phyloP scores from a whole-genome alignment of 2,113 vertebrate species.

The Eonycteris spelaea region DNA sequence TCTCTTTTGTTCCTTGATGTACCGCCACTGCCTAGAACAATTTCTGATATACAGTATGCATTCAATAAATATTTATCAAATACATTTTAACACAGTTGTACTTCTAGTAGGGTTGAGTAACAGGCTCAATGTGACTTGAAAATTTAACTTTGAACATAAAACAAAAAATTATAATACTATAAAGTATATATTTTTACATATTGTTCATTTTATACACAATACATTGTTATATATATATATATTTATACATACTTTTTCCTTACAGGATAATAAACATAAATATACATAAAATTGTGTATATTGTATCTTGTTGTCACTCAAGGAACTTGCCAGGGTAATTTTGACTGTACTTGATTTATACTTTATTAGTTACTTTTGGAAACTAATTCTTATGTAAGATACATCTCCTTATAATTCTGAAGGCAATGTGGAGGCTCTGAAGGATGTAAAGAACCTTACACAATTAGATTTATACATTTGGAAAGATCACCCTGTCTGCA shows the following conservation, averaged over 20 bases:
- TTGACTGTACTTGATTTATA: background rate
- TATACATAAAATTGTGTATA: background rate
- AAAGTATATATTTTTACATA: background rate
- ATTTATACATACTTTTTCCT: background rate
- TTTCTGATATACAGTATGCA: background rate
- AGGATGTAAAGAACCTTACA: background rate
- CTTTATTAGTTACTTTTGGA: slow-evolving; percentile 9
- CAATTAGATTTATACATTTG: background rate
- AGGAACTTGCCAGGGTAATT: background rate
- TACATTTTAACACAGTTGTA: background rate
- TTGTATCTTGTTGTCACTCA: background rate
- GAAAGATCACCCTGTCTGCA: background rate
- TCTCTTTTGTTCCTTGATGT: background rate
- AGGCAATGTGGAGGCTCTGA: background rate
- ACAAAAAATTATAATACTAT: background rate
- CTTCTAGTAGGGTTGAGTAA: background rate
- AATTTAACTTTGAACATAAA: background rate
- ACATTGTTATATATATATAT: background rate
- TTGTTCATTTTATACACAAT: background rate
- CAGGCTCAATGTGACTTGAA: background rate
- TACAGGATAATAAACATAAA: background rate
- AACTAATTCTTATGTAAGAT: background rate
- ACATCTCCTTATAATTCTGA: background rate
- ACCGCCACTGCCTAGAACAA: background rate
- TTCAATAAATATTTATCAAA: background rate